Base-by-base conservation (phyloP, 2,888 invertebrate genomes). In the Coelopa pilipes region DNA sequence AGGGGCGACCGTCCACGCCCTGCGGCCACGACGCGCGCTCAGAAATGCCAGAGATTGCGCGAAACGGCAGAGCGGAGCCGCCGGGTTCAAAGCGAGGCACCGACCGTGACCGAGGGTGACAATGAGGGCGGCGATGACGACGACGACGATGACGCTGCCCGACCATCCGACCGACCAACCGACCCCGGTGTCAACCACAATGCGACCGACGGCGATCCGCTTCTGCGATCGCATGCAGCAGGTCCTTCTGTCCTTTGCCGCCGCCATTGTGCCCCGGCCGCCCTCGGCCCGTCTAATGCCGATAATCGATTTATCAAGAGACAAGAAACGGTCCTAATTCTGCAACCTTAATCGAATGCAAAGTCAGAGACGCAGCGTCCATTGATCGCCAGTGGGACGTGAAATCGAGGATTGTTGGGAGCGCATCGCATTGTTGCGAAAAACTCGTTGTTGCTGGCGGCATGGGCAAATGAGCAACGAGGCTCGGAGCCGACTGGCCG, bases 281-380 rank as follows among this genome's bases (percentile, higher is more conserved):
- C 10, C 19, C 46, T 1, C n/a, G 47, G 4, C 45, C n/a, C n/a
- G n/a, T 45, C n/a, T 45, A 13, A 12, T 80, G 82, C 70, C 80
- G 80, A 79, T 84, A 83, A 82, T 83, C 82, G 84, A 84, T 83
- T 83, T 84, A 83, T 82, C 80, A 83, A 83, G 81, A 46, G 19
- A 53, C n/a, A 63, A 12, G 53, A 24, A 45, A 24, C 49, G 13
- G 21, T 47, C 55, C 45, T 17, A 21, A 34, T 45, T n/a, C 24
- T 72, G 60, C 66, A 67, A 50, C 67, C 67, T 71, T 55, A 46
- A 71, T 71, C 63, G 45, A 71, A 71, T 71, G 65, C 49, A 65
- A 63, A 71, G 65, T 71, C 71, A 63, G 71, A 45, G 45, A 47
- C 63, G 55, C 45, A 34, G 34, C n/a, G 62, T 62, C 62, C 24